These are phyloP conservation scores for Parazoanthus atlanticus DNA, from an alignment of 92 coral and sea anemone species.

Conservation along the genomic window DNA sequence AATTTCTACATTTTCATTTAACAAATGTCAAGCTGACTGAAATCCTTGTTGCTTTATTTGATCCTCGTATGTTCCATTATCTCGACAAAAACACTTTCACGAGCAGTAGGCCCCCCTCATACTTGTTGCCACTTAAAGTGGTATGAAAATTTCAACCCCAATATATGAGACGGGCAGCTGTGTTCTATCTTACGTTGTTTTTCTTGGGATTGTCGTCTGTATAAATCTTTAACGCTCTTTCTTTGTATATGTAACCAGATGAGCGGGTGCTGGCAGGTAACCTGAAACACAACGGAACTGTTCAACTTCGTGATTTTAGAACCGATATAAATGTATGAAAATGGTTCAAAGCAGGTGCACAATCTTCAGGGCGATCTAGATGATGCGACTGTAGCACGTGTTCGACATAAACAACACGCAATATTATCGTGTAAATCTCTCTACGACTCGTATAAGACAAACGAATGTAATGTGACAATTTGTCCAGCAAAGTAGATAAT, in stretches of 20 bases:
- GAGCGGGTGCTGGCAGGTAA: slow-evolving; percentile 28
- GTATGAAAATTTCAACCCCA: not conserved
- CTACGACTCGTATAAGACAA: no score
- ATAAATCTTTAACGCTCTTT: slow-evolving; percentile 40
- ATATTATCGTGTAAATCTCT: no score
- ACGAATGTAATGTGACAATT: no score
- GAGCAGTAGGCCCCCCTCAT: no score
- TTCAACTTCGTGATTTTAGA: not conserved
- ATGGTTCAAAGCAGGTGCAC: not conserved
- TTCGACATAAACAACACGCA: no score
- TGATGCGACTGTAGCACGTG: no score
- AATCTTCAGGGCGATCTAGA: not conserved
- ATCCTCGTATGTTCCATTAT: no score
- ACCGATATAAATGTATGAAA: not conserved
- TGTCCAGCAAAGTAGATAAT: no score
- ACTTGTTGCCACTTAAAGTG: not conserved
- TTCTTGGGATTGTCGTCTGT: slow-evolving; percentile 45
- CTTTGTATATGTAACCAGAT: slow-evolving; percentile 34
- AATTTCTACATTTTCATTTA: no score
- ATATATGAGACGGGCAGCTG: not conserved
- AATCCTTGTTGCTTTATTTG: no score
- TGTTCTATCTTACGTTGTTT: slow-evolving; percentile 29
- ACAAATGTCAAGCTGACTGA: no score
- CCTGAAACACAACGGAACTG: slow-evolving; percentile 9
- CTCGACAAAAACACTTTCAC: no score